phyloP scores from a whole-genome alignment of 2,888 invertebrate species.

The Callinectes sapidus region DNA sequence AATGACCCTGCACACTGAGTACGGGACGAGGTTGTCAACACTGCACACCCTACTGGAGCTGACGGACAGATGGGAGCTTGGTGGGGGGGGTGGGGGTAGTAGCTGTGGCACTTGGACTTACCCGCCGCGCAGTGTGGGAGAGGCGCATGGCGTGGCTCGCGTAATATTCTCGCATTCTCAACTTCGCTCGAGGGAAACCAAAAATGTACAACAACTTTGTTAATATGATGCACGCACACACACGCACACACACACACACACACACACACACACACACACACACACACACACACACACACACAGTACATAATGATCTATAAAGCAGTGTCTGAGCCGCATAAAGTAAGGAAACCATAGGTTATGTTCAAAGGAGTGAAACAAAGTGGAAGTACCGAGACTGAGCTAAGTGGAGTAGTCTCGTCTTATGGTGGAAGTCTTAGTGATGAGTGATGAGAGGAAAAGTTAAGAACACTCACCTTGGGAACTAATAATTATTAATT shows the following conservation, averaged over 20 bases:
- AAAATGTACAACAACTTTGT: slow-evolving; percentile 6
- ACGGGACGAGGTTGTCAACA: slow-evolving; percentile 20
- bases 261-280: neutral
- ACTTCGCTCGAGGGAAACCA: slow-evolving; percentile 41
- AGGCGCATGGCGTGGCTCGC: slow-evolving; percentile 38
- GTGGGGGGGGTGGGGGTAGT: neutral
- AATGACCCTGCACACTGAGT: slow-evolving; percentile 8
- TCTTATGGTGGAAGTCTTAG: too few species aligned
- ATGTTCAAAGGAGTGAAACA: neutral
- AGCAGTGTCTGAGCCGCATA: neutral
- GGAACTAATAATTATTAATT: neutral
- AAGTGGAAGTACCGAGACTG: neutral
- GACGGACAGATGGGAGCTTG: neutral
- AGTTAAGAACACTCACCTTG: neutral
- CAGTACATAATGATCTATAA: neutral
- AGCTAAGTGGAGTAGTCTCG: neutral
- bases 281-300: neutral
- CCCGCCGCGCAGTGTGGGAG: slow-evolving; percentile 45
- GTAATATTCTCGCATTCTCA: slow-evolving; percentile 60
- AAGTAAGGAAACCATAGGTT: neutral
- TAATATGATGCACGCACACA: neutral
- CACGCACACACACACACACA: neutral
- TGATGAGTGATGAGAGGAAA: neutral
- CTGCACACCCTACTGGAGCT: slow-evolving; percentile 22
- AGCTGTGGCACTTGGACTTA: slow-evolving; percentile 41